phyloP scores from a whole-genome alignment of 1,140 invertebrate species.

The Plectrocnemia conspersa region DNA sequence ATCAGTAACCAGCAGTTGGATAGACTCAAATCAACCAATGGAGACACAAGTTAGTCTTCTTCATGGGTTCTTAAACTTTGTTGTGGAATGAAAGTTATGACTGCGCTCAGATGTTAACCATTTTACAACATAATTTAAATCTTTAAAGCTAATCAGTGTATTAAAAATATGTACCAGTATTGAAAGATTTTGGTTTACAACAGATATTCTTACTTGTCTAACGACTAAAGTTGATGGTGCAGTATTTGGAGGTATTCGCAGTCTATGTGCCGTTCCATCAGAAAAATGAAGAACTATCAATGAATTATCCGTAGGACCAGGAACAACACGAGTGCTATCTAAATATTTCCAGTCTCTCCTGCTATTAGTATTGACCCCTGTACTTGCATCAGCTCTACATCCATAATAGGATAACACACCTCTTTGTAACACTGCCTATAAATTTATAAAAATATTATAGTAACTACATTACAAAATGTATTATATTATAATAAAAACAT shows the following conservation, averaged over 20 bases:
- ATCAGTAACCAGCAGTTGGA: no score
- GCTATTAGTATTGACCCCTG: slow-evolving; percentile 45
- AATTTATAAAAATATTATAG: slow-evolving; percentile 17
- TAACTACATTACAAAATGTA: background rate
- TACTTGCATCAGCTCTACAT: slow-evolving; percentile 57
- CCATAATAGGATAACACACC: slow-evolving; percentile 64
- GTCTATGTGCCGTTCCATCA: slow-evolving; percentile 56
- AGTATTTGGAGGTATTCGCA: slow-evolving; percentile 46
- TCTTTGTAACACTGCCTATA: slow-evolving; percentile 58
- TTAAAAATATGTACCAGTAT: background rate
- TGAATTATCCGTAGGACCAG: slow-evolving; percentile 47
- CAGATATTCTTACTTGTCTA: slow-evolving; percentile 43
- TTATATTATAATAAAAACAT: slow-evolving; percentile 28
- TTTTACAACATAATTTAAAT: no score
- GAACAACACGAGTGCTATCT: slow-evolving; percentile 54
- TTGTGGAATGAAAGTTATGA: no score
- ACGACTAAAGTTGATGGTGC: slow-evolving; percentile 42
- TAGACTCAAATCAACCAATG: no score
- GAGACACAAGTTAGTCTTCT: no score
- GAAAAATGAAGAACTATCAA: slow-evolving; percentile 56
- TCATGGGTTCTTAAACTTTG: no score
- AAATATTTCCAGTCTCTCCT: slow-evolving; percentile 64
- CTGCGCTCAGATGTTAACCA: no score
- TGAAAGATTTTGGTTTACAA: background rate
- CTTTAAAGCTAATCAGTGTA: background rate